phyloP scores from a whole-genome alignment of 1,140 invertebrate species.

The Pseudachorutes palmiensis region DNA sequence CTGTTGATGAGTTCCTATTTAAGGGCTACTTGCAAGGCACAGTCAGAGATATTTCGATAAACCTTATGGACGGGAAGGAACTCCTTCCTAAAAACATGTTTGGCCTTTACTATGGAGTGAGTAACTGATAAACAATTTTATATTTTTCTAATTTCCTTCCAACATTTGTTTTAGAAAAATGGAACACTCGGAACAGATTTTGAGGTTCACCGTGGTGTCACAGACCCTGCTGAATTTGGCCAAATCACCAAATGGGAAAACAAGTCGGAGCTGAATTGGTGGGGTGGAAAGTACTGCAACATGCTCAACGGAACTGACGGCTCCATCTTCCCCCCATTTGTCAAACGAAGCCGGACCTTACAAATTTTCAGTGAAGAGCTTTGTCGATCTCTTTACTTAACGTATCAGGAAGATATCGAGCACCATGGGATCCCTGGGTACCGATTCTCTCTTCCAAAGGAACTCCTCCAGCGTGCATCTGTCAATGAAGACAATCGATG shows the following conservation, averaged over 20 bases:
- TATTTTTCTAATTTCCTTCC: not conserved
- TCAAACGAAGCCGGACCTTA: conserved; percentile 42
- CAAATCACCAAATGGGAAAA: conserved; percentile 53
- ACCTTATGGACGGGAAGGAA: conserved; percentile 11
- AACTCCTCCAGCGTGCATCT: conserved; percentile 56
- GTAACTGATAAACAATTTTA: conserved; percentile 1
- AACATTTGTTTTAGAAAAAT: conserved; percentile 49
- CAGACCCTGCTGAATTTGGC: conserved; percentile 58
- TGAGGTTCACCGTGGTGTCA: conserved; percentile 58
- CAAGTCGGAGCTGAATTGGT: conserved; percentile 46
- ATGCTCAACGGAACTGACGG: conserved; percentile 62
- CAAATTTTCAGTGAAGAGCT: conserved; percentile 31
- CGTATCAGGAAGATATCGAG: conserved; percentile 50
- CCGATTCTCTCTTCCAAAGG: conserved; percentile 50
- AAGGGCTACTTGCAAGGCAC: conserved; percentile 22
- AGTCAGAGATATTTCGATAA: conserved; percentile 19
- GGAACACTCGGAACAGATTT: conserved; percentile 49
- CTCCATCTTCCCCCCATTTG: conserved; percentile 63
- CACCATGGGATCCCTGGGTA: conserved; percentile 60
- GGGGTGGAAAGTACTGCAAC: conserved; percentile 56
- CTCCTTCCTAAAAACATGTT: conserved; percentile 28
- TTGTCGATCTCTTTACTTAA: conserved; percentile 53
- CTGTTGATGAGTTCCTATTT: conserved; percentile 24
- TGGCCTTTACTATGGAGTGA: conserved; percentile 24
- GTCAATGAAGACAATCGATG: conserved; percentile 60